Evolutionary conservation across 2,797 vertebrate genomes (phyloP), one percentile per base, ranked within the genome.

Genomic region (Sarcoramphus papa): DNA sequence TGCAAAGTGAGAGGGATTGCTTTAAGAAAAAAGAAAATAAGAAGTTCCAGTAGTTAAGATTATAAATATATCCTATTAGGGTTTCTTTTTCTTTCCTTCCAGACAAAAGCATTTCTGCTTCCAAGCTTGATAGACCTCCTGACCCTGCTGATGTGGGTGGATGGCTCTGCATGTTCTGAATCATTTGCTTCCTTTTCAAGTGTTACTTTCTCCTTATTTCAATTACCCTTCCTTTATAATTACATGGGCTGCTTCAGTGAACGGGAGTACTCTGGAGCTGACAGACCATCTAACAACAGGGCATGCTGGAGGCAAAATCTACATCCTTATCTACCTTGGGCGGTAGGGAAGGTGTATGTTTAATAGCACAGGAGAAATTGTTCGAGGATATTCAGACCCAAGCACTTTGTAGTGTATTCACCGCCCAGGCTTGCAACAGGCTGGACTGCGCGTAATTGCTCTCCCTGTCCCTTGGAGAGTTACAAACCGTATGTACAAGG

Each of bases 201-300:
- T 92, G 90, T 93, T 96, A 79, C 89, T 90, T 95, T 94, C 75
- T 63, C 90, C 87, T 95, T 89, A 87, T 95, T 97, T 97, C 96
- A 97, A 96, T 97, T 97, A 96, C 87, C 83, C 68, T 94, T 86
- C 76, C 65, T 67, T 64, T 94, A 45, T 95, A 97, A 97, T 97
- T 96, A 91, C 95, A 74, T 1, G 35, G 80, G 72, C 47, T 6
- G 78, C 92, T 96, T 80, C 83, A 73, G 74, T 80, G 89, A 86
- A 41, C 7, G 14, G 53, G 51, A 82, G 86, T 6, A 45, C 75
- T 37, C 35, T 40, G 64, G 69, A 85, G 81, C 90, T 92, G 94
- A 84, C 90, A 95, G 93, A 83, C 76, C 7, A 0, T 35, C 92
- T 80, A 53, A 75, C 68, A 78, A 24, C 85, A 31, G 92, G 65